Base-by-base conservation (phyloP, 2,797 vertebrate genomes). In the Oreochromis grahami region DNA sequence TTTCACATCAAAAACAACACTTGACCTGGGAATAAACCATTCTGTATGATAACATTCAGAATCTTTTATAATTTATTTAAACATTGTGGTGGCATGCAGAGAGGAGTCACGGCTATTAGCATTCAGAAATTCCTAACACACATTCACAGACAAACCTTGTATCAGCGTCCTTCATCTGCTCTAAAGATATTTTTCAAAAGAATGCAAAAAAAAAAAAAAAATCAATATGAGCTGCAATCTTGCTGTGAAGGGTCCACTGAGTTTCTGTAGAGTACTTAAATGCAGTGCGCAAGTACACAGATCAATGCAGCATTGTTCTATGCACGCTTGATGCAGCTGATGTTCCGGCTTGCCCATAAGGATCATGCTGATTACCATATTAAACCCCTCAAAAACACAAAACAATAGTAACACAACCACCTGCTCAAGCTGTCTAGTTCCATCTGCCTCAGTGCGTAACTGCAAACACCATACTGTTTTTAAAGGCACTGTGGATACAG, bases 341-440 rank as follows among this genome's bases (percentile, higher is more conserved):
- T 72, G 60, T 45, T 50, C 50, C 7, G 8, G n/a, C 36, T 84
- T 50, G 29, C 51, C 77, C 79, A 32, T 77, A 52, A 84, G 77
- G 38, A 83, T 77, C 50, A 21, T 45, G 68, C 45, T 87, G 79
- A 76, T 76, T 55, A 70, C 48, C 55, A 77, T 58, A 78, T 51
- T 52, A 87, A 89, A 72, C 65, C 19, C 38, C 83, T 81, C 52
- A 76, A 52, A 85, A 81, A 78, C 6, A 7, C 45, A 74, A 34
- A 74, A 74, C 70, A 51, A 51, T 51, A 51, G 70, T 74, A 51
- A n/a, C 26, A 76, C 43, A 78, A 78, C 65, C 77, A 77, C 81
- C 84, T 83, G 83, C 79, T 85, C 80, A 72, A 76, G 55, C 76
- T 86, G 70, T 74, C 80, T 9, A 7, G n/a, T 76, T 85, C 82